Base-by-base conservation (phyloP, 2,113 vertebrate genomes). In the Atlantisia rogersi region DNA sequence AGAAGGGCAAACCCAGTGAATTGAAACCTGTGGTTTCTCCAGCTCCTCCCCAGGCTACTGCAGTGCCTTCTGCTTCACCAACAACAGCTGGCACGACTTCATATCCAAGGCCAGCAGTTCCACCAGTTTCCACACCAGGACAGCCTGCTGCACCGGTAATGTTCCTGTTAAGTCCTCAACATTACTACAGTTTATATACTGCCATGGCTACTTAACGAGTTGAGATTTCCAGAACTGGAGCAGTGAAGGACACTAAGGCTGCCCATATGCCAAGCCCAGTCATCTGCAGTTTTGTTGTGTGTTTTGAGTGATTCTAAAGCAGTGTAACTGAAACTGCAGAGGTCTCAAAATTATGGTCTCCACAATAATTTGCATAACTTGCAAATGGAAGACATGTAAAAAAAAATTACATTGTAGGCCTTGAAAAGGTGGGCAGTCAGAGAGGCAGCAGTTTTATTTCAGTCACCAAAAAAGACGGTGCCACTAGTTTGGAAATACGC, bases 101-200 rank as follows among this genome's bases (percentile, higher is more conserved):
- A 40, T 97, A 98, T 60, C 96, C 98, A 58, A 98, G 99, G 77
- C 98, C 99, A 76, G 93, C 98, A 91, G 86, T 98, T 90, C 99
- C 99, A 58, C 98, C 99, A 16, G 18, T 99, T 12, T 99, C 99
- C 55, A 96, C 98, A 12, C 98, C 98, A 32, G 99, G 99, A 70
- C 98, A 99, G 10, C 98, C 99, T 82, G 97, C 98, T 93, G 96
- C 98, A 58, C 94, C 48, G 95, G 99, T 99, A 96, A 98, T 5
- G 7, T 26, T 37, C 77, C 74, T 94, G 37, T 81, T 67, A 32
- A 67, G 35, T 53, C 31, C 53, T 58, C 53, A 82, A 3, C 13
- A 28, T 68, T 62, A 15, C 71, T 88, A 8, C 13, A 69, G 16
- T 52, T 46, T 89, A 17, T 44, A 18, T 22, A 70, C 52, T 25